Evolutionary conservation across 2,113 vertebrate species (phyloP), one percentile per base, ranked within the genome.

Genomic region (Eclectus roratus): DNA sequence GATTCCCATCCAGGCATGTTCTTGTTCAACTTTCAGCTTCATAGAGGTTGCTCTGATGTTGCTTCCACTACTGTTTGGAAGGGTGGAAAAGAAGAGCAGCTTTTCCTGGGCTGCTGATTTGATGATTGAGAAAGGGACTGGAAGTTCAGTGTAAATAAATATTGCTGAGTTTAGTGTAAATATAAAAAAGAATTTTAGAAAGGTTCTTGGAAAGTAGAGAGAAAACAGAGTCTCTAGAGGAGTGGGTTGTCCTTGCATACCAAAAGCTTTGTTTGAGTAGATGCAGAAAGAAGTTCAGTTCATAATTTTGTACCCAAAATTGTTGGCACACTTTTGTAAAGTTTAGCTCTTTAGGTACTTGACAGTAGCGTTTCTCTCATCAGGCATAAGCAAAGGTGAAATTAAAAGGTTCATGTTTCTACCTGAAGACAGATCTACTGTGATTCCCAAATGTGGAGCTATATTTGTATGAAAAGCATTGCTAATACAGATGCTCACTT

Each of bases 11-110:
- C 21, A 66, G 50, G 37, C 70, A 35, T 1, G 3, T 10, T 9
- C 3, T 1, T 1, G 1, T 46, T 56, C 9, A 3, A 3, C 35
- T 47, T 65, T 14, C 63, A 10, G 14, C n/a, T 80, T 80, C 25
- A 3, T 3, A 25, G 21, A 46, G 17, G 3, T 47, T 72, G 17
- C 5, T 41, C 8, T 58, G 63, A 8, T 44, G 50, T 70, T 7
- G 2, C 10, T 78, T 82, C 21, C 24, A 16, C 7, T 16, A 19
- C 33, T 43, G 33, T 72, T 47, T 73, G 31, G 33, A 76, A 64
- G 28, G 19, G 20, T 35, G 27, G 33, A n/a, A 88, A 44, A 68
- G 33, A 72, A 6, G 7, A 80, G 9, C 20, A 53, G 17, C 14
- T 83, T 72, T 79, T 49, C 37, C 28, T 11, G 15, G 16, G 14